Evolutionary conservation across 2,113 vertebrate genomes (phyloP).

Genomic region (Pelecanoides urinatrix): DNA sequence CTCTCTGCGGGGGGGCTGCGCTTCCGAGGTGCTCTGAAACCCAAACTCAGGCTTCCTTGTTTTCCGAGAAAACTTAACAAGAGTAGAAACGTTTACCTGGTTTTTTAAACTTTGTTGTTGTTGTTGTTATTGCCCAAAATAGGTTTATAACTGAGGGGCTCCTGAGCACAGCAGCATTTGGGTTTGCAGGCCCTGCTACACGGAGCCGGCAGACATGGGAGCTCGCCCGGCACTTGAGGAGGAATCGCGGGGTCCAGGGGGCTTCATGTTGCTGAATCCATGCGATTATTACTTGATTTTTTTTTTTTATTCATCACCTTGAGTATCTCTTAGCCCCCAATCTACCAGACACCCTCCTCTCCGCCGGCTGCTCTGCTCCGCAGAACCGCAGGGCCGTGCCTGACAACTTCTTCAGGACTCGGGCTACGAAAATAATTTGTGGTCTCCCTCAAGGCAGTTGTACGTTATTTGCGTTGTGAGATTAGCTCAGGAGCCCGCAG

Average conservation of each 20-base stretch:
- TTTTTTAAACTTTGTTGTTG: not conserved
- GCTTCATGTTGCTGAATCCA: not conserved
- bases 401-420: not conserved
- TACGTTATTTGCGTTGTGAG: not conserved
- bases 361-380: not conserved
- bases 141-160: not conserved
- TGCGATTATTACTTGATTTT: not conserved
- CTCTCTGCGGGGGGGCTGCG: fast-evolving
- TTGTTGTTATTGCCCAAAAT: not conserved
- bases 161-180: not conserved
- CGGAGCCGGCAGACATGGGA: fast-evolving
- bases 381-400: not conserved
- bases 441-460: not conserved
- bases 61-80: not conserved
- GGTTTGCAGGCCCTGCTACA: no score
- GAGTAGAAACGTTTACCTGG: not conserved
- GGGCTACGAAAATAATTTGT: not conserved
- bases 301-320: not conserved
- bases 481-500: not conserved
- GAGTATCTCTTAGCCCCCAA: not conserved
- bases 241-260: not conserved
- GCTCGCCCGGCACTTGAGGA: fast-evolving
- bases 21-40: not conserved
- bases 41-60: not conserved
- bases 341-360: not conserved